These are phyloP conservation scores for Trichogramma pretiosum DNA, from an alignment of 1,140 invertebrate genomes.

Conservation along the genomic window DNA sequence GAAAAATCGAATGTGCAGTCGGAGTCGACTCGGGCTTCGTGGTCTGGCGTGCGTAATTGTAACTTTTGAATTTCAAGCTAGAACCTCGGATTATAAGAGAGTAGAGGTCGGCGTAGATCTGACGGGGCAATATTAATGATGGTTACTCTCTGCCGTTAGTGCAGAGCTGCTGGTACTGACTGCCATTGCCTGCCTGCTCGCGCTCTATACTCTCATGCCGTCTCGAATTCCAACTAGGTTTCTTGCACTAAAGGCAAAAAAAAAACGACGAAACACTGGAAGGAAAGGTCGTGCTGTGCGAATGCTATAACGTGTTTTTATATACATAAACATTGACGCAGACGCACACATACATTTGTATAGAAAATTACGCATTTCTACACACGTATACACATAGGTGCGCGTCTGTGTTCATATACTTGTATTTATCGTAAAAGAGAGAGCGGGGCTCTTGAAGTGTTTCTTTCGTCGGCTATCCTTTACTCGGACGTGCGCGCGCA, in stretches of 20 bases:
- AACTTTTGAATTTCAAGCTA: constrained; percentile 19
- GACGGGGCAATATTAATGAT: constrained; percentile 38
- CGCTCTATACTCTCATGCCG: constrained; percentile 11
- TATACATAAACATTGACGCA: no score
- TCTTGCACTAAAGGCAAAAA: constrained; percentile 11
- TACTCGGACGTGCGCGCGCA: no score
- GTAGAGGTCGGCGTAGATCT: constrained; percentile 37
- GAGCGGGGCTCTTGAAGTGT: no score
- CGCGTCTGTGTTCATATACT: not conserved
- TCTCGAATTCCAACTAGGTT: constrained; percentile 16
- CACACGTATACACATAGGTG: not conserved
- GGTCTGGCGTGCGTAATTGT: constrained; percentile 15
- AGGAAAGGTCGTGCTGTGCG: constrained; percentile 4
- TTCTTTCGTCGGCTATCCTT: no score
- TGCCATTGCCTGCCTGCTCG: no score
- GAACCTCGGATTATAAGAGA: constrained; percentile 18
- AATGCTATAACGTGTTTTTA: no score
- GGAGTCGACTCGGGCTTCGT: constrained; percentile 6
- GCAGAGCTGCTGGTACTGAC: no score
- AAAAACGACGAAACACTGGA: not conserved
- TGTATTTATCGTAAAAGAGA: not conserved
- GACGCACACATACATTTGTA: no score
- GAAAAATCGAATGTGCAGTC: constrained; percentile 14
- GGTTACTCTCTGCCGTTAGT: no score
- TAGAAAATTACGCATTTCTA: no score